Percentiles rank a stretch among this genome's conserved stretches.
phyloP scores from a whole-genome alignment of 2,113 vertebrate genomes.

The Numenius arquata region DNA sequence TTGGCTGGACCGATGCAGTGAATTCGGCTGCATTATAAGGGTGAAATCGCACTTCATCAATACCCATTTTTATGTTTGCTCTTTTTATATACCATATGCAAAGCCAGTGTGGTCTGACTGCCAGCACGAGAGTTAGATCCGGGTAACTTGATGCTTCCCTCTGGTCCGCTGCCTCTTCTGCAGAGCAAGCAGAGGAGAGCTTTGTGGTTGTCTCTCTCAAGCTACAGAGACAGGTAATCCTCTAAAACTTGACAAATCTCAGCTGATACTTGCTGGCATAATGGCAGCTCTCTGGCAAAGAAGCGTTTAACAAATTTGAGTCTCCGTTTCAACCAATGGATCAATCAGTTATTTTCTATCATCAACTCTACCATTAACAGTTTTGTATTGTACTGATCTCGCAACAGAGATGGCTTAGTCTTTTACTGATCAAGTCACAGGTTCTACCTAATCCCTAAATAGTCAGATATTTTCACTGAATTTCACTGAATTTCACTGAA shows the following conservation, averaged over 20 bases:
- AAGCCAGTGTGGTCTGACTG: background rate
- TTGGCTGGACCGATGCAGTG: background rate
- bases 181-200: background rate
- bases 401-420: background rate
- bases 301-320: background rate
- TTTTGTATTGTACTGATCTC: background rate
- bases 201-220: background rate
- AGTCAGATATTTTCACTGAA: background rate
- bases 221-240: background rate
- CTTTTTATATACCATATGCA: background rate
- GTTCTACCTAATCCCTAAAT: background rate
- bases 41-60: conserved; percentile 24
- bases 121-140: background rate
- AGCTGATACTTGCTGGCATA: background rate
- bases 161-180: background rate
- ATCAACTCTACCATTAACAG: background rate
- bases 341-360: background rate
- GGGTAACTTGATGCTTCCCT: background rate
- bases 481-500: too few species aligned
- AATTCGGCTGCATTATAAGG: background rate
- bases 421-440: background rate
- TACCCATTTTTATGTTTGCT: background rate
- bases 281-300: background rate
- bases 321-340: background rate
- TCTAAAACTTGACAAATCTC: background rate